Evolutionary conservation across 2,888 invertebrate genomes (phyloP).

Genomic region (Macroteleia sp.): DNA sequence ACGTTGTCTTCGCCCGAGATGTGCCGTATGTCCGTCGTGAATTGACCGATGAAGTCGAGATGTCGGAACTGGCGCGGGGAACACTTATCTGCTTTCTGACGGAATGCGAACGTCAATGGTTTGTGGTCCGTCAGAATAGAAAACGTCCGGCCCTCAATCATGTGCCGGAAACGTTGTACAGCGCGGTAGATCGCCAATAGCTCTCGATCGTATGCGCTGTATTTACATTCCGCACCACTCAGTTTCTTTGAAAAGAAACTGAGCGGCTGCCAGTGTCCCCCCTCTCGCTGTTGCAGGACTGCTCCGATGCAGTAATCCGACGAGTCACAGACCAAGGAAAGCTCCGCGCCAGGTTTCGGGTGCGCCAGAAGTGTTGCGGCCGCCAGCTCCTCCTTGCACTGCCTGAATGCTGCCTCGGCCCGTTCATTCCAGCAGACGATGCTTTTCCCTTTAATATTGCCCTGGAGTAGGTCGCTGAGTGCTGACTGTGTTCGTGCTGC

Average conservation of each 20-base stretch:
- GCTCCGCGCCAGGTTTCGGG: background rate
- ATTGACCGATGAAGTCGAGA: no score
- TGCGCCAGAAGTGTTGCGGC: constrained; percentile 8
- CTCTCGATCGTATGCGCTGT: constrained; percentile 15
- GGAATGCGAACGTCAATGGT: constrained; percentile 7
- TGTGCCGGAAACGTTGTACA: background rate
- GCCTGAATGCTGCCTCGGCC: no score
- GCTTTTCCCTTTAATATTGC: constrained; percentile 7
- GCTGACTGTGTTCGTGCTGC: background rate
- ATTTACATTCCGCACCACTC: background rate
- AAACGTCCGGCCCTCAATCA: background rate
- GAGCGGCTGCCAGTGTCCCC: background rate
- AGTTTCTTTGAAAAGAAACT: no score
- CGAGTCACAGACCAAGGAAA: constrained; percentile 4
- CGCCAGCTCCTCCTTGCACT: background rate
- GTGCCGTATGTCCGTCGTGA: constrained; percentile 12
- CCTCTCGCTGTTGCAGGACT: no score
- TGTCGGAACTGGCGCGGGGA: no score
- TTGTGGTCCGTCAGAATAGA: constrained; percentile 60
- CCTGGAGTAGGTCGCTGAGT: background rate
- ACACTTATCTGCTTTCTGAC: constrained; percentile 6
- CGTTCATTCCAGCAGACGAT: background rate
- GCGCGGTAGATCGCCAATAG: constrained; percentile 2
- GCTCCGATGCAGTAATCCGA: no score
- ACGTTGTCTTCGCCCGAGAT: constrained; percentile 15